phyloP scores from a whole-genome alignment of 2,797 vertebrate species.

The Nyctibius grandis region DNA sequence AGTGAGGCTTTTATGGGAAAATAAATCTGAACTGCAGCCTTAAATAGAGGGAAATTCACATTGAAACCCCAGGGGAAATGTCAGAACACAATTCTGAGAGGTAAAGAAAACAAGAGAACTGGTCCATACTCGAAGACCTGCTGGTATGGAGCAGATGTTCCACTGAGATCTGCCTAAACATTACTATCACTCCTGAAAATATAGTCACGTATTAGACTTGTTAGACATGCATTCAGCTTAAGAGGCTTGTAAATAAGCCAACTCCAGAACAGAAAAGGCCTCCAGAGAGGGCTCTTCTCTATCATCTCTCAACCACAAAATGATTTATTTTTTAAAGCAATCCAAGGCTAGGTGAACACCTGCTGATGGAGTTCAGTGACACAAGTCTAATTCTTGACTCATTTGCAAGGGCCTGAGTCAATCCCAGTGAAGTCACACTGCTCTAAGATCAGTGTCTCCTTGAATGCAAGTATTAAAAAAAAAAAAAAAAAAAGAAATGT shows the following conservation, averaged over 20 bases:
- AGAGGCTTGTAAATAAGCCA: neutral
- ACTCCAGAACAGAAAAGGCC: neutral
- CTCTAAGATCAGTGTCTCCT: neutral
- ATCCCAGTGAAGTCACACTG: neutral
- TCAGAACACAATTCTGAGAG: constrained; percentile 17
- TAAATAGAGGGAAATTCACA: constrained; percentile 43
- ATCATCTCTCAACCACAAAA: neutral
- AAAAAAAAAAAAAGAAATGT: neutral
- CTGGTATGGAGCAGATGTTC: neutral
- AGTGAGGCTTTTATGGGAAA: neutral
- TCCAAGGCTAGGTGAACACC: neutral
- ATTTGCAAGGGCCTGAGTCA: neutral
- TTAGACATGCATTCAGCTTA: neutral
- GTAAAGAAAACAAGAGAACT: constrained; percentile 39
- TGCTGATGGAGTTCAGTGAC: neutral
- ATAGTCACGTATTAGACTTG: neutral
- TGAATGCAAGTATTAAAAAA: neutral
- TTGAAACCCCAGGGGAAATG: constrained; percentile 57
- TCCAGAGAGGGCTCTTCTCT: neutral
- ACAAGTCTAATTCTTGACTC: neutral
- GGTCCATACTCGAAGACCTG: constrained; percentile 6
- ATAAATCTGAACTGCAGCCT: constrained; percentile 8
- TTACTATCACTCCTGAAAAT: neutral
- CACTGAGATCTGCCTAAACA: neutral
- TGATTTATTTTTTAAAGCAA: neutral